phyloP scores from a whole-genome alignment of 2,888 invertebrate genomes.

The Nemurella pictetii region DNA sequence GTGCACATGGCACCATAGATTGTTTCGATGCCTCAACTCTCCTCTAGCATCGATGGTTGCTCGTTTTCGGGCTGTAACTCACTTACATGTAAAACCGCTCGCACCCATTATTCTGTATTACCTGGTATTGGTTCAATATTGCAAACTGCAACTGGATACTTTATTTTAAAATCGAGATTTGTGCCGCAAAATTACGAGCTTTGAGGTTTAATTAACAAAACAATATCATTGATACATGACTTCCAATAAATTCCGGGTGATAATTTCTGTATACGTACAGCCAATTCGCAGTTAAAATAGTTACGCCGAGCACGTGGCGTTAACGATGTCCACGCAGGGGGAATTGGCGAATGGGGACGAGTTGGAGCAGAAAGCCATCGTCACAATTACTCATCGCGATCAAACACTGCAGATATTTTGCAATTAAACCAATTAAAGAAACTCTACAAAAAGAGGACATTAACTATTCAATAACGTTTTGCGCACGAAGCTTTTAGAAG shows the following conservation, averaged over 20 bases:
- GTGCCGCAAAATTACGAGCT: constrained; percentile 42
- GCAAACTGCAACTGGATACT: constrained; percentile 28
- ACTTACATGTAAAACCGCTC: constrained; percentile 27
- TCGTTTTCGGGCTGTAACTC: constrained; percentile 15
- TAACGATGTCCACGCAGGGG: background rate
- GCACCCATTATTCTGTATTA: constrained; percentile 29
- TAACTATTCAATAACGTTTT: background rate
- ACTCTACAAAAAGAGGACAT: background rate
- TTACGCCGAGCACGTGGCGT: background rate
- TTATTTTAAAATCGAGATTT: constrained; percentile 31
- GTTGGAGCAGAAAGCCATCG: background rate
- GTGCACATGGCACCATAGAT: constrained; percentile 34
- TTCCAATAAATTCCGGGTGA: constrained; percentile 29
- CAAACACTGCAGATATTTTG: background rate
- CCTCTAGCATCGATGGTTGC: background rate
- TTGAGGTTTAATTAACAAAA: constrained; percentile 41
- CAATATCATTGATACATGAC: constrained; percentile 33
- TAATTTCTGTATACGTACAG: constrained; percentile 15
- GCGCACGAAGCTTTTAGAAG: background rate
- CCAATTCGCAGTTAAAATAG: background rate
- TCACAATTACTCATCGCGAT: background rate
- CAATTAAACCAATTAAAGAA: background rate
- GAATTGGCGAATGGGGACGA: background rate
- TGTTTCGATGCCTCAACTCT: background rate
- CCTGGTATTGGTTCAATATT: constrained; percentile 26